Conservation (phyloP, 2,797 vertebrate genomes). For the Galaxias olidus region DNA sequence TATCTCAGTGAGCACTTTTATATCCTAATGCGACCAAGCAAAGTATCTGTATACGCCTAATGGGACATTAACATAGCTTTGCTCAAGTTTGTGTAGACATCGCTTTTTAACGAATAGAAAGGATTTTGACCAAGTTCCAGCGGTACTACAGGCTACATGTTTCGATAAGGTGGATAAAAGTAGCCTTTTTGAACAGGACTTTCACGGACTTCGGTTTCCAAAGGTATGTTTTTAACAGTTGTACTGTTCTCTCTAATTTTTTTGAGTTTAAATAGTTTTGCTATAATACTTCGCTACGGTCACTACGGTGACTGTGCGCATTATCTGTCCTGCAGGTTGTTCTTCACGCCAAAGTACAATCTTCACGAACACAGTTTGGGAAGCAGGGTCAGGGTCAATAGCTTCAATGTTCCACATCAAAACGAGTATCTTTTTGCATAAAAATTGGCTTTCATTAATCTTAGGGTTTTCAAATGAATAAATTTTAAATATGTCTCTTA, state of each 20-base stretch:
- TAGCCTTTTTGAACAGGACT: conserved; percentile 18
- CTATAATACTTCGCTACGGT: no score
- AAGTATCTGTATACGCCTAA: conserved; percentile 9
- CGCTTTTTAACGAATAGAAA: background rate
- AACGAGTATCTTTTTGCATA: no score
- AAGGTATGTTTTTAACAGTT: conserved; percentile 48
- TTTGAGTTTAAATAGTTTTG: no score
- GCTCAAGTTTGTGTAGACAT: background rate
- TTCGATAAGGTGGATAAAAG: conserved; percentile 41
- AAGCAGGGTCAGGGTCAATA: no score
- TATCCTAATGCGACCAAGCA: conserved; percentile 4
- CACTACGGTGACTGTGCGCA: no score
- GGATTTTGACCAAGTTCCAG: background rate
- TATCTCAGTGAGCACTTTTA: background rate
- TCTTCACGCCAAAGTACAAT: no score
- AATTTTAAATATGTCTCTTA: no score
- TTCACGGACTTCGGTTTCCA: conserved; percentile 40
- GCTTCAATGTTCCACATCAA: no score
- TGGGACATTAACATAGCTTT: background rate
- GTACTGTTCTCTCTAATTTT: background rate
- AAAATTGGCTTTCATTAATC: no score
- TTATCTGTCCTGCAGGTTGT: no score
- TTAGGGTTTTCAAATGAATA: no score
- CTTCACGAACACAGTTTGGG: no score
- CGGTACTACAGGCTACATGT: conserved; percentile 9